Conservation (phyloP, 2,113 vertebrate species). For the Rafetus swinhoei region DNA sequence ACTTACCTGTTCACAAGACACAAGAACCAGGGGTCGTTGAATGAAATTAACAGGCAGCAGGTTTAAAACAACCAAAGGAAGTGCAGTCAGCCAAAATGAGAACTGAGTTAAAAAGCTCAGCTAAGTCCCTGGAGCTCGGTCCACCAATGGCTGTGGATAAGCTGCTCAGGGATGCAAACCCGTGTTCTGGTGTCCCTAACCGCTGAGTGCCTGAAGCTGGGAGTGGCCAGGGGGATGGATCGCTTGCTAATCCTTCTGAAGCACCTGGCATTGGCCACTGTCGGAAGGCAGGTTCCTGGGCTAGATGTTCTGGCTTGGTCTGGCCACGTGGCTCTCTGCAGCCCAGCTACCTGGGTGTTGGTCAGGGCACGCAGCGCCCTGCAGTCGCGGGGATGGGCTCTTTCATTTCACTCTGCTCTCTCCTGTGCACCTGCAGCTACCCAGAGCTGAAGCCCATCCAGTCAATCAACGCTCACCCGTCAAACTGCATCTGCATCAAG, state of each 20-base stretch:
- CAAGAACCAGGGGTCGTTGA: too few species aligned
- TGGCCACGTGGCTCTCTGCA: not conserved
- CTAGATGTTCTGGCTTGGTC: not conserved
- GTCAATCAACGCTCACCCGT: constrained; percentile 98
- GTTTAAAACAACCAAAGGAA: too few species aligned
- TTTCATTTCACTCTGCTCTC: not conserved
- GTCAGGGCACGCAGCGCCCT: not conserved
- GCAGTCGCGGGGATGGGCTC: not conserved
- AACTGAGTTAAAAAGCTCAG: too few species aligned
- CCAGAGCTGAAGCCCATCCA: constrained; percentile 98
- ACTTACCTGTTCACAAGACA: too few species aligned
- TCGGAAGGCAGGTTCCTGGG: not conserved
- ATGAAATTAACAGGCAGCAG: too few species aligned
- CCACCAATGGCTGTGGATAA: not conserved
- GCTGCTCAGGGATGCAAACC: not conserved
- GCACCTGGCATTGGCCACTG: not conserved
- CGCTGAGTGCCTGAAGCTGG: not conserved
- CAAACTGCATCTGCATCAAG: constrained; percentile 99
- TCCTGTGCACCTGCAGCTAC: constrained; percentile 81
- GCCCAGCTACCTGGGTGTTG: not conserved
- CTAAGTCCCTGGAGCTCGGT: too few species aligned
- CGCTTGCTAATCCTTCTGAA: not conserved
- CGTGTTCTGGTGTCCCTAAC: not conserved
- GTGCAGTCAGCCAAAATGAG: too few species aligned
- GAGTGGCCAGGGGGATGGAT: not conserved